These are phyloP conservation scores for Pentalonia nigronervosa DNA, from an alignment of 1,140 invertebrate genomes.

Conservation along the genomic window DNA sequence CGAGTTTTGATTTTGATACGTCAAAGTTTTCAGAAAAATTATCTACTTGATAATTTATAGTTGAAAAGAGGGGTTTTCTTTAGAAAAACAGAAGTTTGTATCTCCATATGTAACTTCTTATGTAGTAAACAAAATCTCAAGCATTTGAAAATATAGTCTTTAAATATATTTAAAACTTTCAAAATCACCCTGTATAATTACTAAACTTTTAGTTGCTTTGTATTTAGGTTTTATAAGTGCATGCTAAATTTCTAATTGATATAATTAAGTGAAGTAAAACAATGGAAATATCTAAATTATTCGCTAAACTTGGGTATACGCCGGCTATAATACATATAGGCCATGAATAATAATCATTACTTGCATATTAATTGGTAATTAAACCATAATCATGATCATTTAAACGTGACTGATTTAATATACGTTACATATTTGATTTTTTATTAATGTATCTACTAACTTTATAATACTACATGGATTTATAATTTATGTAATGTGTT, in stretches of 20 bases:
- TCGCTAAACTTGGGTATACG: neutral
- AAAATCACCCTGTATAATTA: too few relatives aligned
- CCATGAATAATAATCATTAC: neutral
- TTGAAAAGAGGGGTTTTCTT: too few relatives aligned
- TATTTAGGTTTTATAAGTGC: neutral
- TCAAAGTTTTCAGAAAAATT: too few relatives aligned
- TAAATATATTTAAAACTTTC: too few relatives aligned
- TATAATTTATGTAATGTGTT: neutral
- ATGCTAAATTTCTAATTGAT: neutral
- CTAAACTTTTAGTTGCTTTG: neutral
- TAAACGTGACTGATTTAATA: neutral
- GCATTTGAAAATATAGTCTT: too few relatives aligned
- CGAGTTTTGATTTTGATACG: too few relatives aligned
- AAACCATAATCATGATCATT: neutral
- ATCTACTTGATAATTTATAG: too few relatives aligned
- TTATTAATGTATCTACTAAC: neutral
- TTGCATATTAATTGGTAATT: neutral
- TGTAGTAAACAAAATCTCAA: too few relatives aligned
- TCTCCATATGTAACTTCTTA: too few relatives aligned
- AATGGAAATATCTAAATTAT: neutral
- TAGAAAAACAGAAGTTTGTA: too few relatives aligned
- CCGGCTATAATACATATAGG: neutral
- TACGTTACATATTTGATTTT: neutral
- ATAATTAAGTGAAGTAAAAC: neutral
- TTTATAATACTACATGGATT: neutral